These are phyloP conservation scores for Xiphophorus birchmanni DNA, from an alignment of 2,797 vertebrate species.

Conservation along the genomic window DNA sequence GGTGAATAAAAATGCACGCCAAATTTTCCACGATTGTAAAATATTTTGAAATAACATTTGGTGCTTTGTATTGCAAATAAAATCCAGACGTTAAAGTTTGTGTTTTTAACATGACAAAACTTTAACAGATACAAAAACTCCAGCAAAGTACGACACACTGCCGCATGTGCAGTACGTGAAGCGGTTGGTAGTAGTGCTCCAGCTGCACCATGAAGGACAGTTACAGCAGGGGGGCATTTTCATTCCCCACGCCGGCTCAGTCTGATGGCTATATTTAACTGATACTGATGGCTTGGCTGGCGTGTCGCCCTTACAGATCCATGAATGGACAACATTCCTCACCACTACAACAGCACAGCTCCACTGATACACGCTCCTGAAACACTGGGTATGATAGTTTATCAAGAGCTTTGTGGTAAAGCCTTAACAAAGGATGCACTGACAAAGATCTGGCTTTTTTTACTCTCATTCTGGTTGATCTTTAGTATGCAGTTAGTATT, in stretches of 20 bases:
- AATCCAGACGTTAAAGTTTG: background rate
- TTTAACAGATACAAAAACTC: background rate
- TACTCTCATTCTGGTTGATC: background rate
- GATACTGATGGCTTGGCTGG: conserved; percentile 22
- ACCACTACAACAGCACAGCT: background rate
- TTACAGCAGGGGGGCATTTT: conserved; percentile 60
- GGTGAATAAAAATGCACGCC: background rate
- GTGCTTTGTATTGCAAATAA: background rate
- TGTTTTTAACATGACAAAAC: background rate
- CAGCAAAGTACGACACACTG: conserved; percentile 1
- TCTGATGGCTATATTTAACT: conserved; percentile 71
- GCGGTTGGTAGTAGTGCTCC: conserved; percentile 28
- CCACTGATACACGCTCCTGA: conserved; percentile 4
- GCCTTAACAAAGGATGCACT: background rate
- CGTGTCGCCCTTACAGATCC: conserved; percentile 40
- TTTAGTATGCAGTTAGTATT: background rate
- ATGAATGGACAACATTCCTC: conserved; percentile 62
- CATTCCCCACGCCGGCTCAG: conserved; percentile 16
- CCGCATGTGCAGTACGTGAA: conserved; percentile 46
- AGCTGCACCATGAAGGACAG: conserved; percentile 38
- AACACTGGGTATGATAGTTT: background rate
- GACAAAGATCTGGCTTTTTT: background rate
- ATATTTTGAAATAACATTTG: background rate
- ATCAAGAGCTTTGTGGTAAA: background rate
- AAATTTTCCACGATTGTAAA: background rate